Conservation (phyloP, 2,113 vertebrate genomes). For the Oxyura jamaicensis region DNA sequence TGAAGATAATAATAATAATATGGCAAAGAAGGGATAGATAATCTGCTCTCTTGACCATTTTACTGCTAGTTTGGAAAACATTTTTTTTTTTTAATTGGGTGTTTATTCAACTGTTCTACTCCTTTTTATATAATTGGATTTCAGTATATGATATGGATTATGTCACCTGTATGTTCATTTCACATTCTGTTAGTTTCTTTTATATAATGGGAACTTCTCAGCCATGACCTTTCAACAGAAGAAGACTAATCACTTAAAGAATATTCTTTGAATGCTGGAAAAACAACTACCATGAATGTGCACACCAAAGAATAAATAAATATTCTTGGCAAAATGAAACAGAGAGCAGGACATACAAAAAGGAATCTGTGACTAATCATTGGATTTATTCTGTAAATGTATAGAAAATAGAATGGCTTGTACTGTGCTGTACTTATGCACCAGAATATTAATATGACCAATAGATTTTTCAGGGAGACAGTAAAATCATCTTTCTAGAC, state of each 20-base stretch:
- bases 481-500: not conserved
- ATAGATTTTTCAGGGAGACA: not conserved
- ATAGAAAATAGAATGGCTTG: constrained; percentile 20
- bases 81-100: constrained; percentile 10
- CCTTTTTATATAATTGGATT: constrained; percentile 14
- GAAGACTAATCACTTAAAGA: constrained; percentile 17
- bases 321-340: not conserved
- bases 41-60: not conserved
- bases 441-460: not conserved
- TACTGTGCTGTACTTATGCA: not conserved
- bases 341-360: not conserved
- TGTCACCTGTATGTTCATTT: constrained; percentile 49
- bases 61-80: constrained; percentile 11
- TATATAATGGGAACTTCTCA: constrained; percentile 29
- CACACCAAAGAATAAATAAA: constrained; percentile 12
- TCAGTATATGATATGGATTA: not conserved
- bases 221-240: constrained; percentile 50
- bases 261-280: constrained; percentile 10
- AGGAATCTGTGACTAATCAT: not conserved
- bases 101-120: constrained; percentile 11
- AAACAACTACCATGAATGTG: not conserved
- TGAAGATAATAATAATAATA: not conserved
- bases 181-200: constrained; percentile 41
- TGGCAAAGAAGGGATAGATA: not conserved
- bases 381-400: not conserved